A percentile compares a stretch with the other conserved stretches of the same genome.
Evolutionary conservation across 2,797 vertebrate genomes (phyloP).

Genomic region (Chrysocyon brachyurus): DNA sequence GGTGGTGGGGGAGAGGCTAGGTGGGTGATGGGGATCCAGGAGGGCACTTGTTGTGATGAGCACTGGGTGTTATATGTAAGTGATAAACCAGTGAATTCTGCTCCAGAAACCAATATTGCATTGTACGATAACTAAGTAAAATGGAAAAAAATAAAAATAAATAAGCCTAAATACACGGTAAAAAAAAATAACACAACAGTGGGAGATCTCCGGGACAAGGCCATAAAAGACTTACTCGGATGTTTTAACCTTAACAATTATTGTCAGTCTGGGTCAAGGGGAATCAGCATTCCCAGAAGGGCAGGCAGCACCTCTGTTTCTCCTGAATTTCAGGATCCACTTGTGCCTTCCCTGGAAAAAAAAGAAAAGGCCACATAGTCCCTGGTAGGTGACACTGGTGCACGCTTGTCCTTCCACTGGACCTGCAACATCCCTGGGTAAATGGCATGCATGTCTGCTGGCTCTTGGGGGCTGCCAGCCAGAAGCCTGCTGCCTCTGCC

Average conservation of each 20-base stretch:
- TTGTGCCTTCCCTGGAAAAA: background rate
- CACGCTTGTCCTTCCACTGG: background rate
- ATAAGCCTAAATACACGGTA: background rate
- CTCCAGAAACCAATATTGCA: background rate
- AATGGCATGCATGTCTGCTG: background rate
- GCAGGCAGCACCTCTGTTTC: rapidly evolving
- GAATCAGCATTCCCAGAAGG: background rate
- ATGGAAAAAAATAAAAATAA: background rate
- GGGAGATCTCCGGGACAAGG: background rate
- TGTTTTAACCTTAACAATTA: background rate
- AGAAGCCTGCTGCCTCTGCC: background rate
- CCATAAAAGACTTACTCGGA: background rate
- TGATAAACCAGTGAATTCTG: background rate
- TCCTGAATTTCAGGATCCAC: background rate
- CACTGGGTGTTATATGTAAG: background rate
- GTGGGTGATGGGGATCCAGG: background rate
- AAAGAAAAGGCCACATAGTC: background rate
- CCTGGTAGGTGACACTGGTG: background rate
- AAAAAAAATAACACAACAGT: background rate
- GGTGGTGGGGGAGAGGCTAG: background rate
- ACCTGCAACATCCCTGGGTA: rapidly evolving
- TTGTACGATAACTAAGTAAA: background rate
- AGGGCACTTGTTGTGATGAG: too few relatives aligned
- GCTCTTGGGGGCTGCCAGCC: background rate
- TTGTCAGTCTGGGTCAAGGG: rapidly evolving